Evolutionary conservation across 2,888 invertebrate genomes (phyloP).

Genomic region (Scaeva pyrastri): DNA sequence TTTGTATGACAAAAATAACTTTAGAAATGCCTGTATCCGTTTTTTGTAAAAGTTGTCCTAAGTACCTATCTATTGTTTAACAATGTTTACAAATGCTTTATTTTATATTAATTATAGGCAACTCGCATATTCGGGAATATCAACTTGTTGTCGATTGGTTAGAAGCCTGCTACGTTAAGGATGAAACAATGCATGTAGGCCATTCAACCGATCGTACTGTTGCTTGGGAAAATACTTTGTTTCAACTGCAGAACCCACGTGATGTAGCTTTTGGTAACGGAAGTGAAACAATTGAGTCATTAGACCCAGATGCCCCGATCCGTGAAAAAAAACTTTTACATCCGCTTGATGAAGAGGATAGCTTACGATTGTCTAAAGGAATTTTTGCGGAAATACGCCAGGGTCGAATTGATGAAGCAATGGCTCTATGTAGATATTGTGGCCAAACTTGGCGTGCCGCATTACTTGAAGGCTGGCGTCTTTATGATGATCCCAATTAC

Average conservation of each 20-base stretch:
- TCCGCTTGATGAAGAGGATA: slow-evolving; percentile 94
- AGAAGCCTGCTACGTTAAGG: slow-evolving; percentile 90
- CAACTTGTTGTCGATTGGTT: slow-evolving; percentile 97
- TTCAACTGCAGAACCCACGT: slow-evolving; percentile 87
- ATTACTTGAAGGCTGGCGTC: slow-evolving; percentile 94
- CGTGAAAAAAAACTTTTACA: slow-evolving; percentile 92
- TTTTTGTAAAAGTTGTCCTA: too few species aligned
- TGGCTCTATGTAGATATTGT: slow-evolving; percentile 91
- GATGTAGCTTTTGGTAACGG: slow-evolving; percentile 86
- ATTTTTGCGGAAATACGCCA: slow-evolving; percentile 91
- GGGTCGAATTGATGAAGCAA: slow-evolving; percentile 93
- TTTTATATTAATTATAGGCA: slow-evolving; percentile 79
- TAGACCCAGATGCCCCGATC: slow-evolving; percentile 96
- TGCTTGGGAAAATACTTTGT: slow-evolving; percentile 96
- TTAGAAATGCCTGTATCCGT: too few species aligned
- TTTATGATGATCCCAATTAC: slow-evolving; percentile 94
- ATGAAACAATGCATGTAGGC: slow-evolving; percentile 85
- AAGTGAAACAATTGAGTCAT: slow-evolving; percentile 86
- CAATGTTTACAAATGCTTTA: too few species aligned
- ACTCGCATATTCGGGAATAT: slow-evolving; percentile 87
- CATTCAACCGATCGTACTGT: slow-evolving; percentile 93
- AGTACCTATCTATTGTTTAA: too few species aligned
- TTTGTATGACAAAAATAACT: too few species aligned
- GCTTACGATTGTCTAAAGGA: slow-evolving; percentile 85
- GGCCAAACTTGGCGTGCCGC: slow-evolving; percentile 97